A percentile compares a stretch with the other conserved stretches of the same genome.
Evolutionary conservation across 1,140 invertebrate genomes (phyloP).

Genomic region (Asobara japonica): DNA sequence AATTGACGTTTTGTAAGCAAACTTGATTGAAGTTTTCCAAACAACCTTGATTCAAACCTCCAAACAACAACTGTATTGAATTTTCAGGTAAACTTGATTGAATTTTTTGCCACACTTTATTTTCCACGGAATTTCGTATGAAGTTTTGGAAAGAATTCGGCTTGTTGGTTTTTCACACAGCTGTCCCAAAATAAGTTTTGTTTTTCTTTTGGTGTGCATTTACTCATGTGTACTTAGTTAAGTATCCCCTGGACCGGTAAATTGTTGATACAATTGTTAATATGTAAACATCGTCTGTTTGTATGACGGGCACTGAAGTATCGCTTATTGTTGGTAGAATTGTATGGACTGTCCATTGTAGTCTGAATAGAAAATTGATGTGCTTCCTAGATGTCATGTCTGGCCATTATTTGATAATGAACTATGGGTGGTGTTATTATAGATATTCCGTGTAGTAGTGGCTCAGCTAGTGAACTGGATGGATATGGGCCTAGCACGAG

Average conservation of each 20-base stretch:
- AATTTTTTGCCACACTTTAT: no score
- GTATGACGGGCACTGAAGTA: slow-evolving; percentile 5
- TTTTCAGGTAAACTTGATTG: no score
- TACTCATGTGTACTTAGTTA: not conserved
- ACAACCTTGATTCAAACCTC: no score
- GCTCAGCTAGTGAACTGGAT: slow-evolving; percentile 68
- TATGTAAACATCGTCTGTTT: not conserved
- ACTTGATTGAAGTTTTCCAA: no score
- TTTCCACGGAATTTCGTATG: no score
- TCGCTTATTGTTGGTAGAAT: slow-evolving; percentile 6
- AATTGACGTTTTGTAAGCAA: no score
- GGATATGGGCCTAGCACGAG: slow-evolving; percentile 71
- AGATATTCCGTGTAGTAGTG: slow-evolving; percentile 67
- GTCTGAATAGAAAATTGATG: not conserved
- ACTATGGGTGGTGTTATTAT: slow-evolving; percentile 37
- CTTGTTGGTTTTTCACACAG: no score
- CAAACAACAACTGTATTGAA: no score
- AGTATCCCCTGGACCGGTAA: not conserved
- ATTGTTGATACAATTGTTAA: not conserved
- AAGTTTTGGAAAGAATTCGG: no score
- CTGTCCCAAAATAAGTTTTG: no score
- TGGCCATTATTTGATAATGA: not conserved
- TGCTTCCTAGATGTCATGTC: not conserved
- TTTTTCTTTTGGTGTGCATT: slow-evolving; percentile 2
- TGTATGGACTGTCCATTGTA: slow-evolving; percentile 6